Evolutionary conservation across 2,113 vertebrate genomes (phyloP).

Genomic region (Engystomops pustulosus): DNA sequence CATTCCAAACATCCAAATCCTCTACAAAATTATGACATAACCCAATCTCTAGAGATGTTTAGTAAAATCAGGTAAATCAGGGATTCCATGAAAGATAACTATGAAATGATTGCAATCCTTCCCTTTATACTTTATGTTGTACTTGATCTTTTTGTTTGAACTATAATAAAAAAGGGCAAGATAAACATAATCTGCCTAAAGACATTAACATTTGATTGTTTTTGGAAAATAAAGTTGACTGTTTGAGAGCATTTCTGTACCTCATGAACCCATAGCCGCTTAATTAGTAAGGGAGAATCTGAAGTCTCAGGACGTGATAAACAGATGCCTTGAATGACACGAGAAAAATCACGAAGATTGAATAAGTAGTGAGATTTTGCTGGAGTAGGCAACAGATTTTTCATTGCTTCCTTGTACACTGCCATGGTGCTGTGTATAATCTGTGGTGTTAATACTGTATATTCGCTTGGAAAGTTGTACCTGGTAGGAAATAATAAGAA

Average conservation of each 20-base stretch:
- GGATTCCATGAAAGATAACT: too few species aligned
- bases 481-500: too few species aligned
- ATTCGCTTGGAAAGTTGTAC: conserved; percentile 79
- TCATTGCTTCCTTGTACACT: conserved; percentile 86
- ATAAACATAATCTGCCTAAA: too few species aligned
- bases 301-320: conserved; percentile 85
- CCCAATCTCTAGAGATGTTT: too few species aligned
- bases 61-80: too few species aligned
- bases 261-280: conserved; percentile 94
- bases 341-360: conserved; percentile 89
- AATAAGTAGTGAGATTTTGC: conserved; percentile 92
- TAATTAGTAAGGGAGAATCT: conserved; percentile 75
- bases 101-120: too few species aligned
- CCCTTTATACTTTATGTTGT: too few species aligned
- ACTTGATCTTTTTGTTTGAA: too few species aligned
- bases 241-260: conserved; percentile 65
- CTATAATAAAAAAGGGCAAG: too few species aligned
- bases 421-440: conserved; percentile 81
- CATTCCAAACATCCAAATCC: too few species aligned
- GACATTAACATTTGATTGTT: not conserved
- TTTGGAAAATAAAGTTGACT: not conserved
- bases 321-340: conserved; percentile 90
- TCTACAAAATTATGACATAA: too few species aligned
- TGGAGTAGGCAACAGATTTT: conserved; percentile 87
- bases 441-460: conserved; percentile 77